Evolutionary conservation across 2,888 invertebrate species (phyloP).

Genomic region (Capitulum mitella): DNA sequence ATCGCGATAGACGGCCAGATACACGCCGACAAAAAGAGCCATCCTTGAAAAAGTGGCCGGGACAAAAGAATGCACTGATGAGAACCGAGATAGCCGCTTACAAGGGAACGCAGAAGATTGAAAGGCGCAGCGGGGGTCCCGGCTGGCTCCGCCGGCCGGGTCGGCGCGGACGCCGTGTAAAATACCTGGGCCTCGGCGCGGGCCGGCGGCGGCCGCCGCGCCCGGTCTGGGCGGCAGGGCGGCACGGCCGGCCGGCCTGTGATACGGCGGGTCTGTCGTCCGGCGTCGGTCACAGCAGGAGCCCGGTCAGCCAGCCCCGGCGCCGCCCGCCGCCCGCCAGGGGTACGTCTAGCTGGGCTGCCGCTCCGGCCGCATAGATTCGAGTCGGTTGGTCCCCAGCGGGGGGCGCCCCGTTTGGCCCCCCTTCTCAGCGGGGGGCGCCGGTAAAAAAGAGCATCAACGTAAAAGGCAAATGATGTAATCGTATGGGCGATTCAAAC

Average conservation of each 20-base stretch:
- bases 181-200: neutral
- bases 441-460: constrained; percentile 15
- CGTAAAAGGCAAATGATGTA: constrained; percentile 24
- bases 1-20: constrained; percentile 3
- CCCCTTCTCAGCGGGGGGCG: neutral
- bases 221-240: neutral
- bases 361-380: neutral
- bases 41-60: constrained; percentile 21
- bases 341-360: constrained; percentile 1
- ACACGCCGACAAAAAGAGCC: constrained; percentile 16
- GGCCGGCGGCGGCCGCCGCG: neutral
- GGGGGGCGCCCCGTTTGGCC: constrained; percentile 21
- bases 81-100: constrained; percentile 14
- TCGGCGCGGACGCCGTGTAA: neutral
- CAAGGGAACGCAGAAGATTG: constrained; percentile 16
- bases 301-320: too few species aligned
- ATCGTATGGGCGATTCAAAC: constrained; percentile 1
- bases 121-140: constrained; percentile 20
- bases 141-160: neutral
- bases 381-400: constrained; percentile 7
- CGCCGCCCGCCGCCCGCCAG: neutral
- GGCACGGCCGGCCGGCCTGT: neutral
- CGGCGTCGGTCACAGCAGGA: too few species aligned
- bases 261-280: too few species aligned
- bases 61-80: constrained; percentile 20